These are phyloP conservation scores for Lepisosteus osseus DNA, from an alignment of 2,113 vertebrate genomes.

Conservation along the genomic window DNA sequence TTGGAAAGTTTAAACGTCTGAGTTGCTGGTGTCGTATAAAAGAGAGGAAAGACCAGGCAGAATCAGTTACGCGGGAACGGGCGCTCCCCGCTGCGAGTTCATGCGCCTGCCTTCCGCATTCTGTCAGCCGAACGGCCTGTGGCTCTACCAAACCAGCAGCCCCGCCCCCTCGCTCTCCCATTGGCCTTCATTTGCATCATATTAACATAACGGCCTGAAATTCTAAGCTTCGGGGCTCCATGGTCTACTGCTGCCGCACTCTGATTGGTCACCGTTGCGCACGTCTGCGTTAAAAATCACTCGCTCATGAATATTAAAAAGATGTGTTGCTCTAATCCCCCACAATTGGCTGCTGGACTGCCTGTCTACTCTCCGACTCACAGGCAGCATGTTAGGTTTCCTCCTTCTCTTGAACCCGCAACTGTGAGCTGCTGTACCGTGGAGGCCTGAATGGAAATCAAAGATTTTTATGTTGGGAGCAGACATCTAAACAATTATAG, in stretches of 20 bases:
- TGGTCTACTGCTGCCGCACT: not conserved
- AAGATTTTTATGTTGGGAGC: conserved; percentile 19
- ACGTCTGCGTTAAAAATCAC: not conserved
- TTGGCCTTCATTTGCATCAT: not conserved
- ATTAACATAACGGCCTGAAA: conserved; percentile 24
- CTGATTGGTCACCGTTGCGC: conserved; percentile 17
- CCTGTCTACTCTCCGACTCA: not conserved
- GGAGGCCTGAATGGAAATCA: conserved; percentile 56
- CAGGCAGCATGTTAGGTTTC: conserved; percentile 23
- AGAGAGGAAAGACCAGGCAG: too few species aligned
- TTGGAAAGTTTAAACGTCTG: not conserved
- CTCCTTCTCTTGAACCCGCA: conserved; percentile 35
- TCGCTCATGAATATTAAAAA: not conserved
- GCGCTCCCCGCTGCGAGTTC: not conserved
- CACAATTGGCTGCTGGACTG: conserved; percentile 12
- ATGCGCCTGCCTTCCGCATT: conserved; percentile 30
- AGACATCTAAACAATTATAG: too few species aligned
- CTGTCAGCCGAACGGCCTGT: conserved; percentile 25
- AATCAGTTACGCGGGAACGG: not conserved
- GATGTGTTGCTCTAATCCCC: too few species aligned
- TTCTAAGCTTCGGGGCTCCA: conserved; percentile 23
- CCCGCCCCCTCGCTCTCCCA: not conserved
- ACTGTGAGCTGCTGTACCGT: conserved; percentile 27
- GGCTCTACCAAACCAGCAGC: conserved; percentile 31
- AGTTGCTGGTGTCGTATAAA: not conserved